A percentile compares a stretch with the other conserved stretches of the same genome.
Evolutionary conservation across 2,797 vertebrate species (phyloP).

Genomic region (Craterocephalus amniculus): DNA sequence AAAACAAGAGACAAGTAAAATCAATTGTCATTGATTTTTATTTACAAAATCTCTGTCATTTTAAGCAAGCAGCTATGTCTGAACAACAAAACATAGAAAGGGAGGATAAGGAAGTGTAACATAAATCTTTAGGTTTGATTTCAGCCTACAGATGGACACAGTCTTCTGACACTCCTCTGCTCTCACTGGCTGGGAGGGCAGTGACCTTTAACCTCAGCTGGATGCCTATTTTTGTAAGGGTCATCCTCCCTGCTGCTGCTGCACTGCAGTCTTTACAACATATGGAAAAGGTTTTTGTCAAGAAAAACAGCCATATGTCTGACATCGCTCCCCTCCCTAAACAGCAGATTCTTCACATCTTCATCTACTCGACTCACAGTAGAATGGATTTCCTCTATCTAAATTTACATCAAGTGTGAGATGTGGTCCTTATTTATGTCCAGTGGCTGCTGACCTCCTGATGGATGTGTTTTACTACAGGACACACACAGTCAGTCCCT

Average conservation of each 20-base stretch:
- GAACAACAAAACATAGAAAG: slow-evolving; percentile 36
- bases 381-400: slow-evolving; percentile 49
- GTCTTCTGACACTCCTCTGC: slow-evolving; percentile 47
- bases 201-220: slow-evolving; percentile 76
- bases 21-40: no score
- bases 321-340: slow-evolving; percentile 16
- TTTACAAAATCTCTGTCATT: slow-evolving; percentile 2
- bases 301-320: slow-evolving; percentile 60
- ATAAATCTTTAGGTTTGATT: slow-evolving; percentile 57
- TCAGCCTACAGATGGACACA: slow-evolving; percentile 73
- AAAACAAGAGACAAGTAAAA: slow-evolving; percentile 14
- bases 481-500: slow-evolving; percentile 13
- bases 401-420: slow-evolving; percentile 54
- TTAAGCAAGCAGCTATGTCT: slow-evolving; percentile 37
- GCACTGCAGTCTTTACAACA: slow-evolving; percentile 55
- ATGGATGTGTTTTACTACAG: slow-evolving; percentile 38
- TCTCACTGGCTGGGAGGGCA: slow-evolving; percentile 48
- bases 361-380: slow-evolving; percentile 29
- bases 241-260: slow-evolving; percentile 43
- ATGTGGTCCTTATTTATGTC: slow-evolving; percentile 45
- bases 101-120: slow-evolving; percentile 31
- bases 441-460: slow-evolving; percentile 39
- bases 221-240: slow-evolving; percentile 50
- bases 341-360: slow-evolving; percentile 15
- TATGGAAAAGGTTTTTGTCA: slow-evolving; percentile 46